phyloP scores from a whole-genome alignment of 2,797 vertebrate genomes.

The Oceanodroma leucorhoa region DNA sequence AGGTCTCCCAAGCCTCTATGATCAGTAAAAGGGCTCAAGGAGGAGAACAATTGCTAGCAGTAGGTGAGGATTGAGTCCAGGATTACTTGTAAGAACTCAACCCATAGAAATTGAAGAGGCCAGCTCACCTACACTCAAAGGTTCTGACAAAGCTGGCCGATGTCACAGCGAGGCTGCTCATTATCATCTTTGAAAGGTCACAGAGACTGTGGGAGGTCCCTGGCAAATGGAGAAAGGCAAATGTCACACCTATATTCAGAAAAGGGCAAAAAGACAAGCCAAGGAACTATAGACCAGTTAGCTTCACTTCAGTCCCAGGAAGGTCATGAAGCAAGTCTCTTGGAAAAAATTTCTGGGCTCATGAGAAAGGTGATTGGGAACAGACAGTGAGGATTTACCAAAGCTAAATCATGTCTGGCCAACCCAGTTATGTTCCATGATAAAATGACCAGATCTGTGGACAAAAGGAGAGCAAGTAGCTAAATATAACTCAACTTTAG shows the following conservation, averaged over 20 bases:
- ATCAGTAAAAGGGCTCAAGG: neutral
- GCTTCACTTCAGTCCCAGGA: neutral
- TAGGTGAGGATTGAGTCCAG: accelerated
- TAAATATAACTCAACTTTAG: neutral
- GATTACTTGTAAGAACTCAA: neutral
- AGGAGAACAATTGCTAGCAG: neutral
- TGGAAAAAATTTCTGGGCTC: neutral
- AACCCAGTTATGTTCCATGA: neutral
- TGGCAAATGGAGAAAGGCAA: neutral
- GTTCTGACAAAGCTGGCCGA: neutral
- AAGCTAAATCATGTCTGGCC: neutral
- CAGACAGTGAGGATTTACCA: neutral
- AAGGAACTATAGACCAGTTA: neutral
- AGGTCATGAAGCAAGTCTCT: neutral
- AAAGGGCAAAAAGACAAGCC: neutral
- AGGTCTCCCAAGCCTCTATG: neutral
- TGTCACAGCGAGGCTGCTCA: neutral
- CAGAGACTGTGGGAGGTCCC: neutral
- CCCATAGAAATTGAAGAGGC: neutral
- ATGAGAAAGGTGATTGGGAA: neutral
- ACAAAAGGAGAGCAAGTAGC: neutral
- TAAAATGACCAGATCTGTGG: neutral
- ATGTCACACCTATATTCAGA: neutral
- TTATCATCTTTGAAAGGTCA: neutral
- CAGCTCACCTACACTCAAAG: neutral